Conservation (phyloP, 2,888 invertebrate genomes). For the Eupithecia subumbrata region DNA sequence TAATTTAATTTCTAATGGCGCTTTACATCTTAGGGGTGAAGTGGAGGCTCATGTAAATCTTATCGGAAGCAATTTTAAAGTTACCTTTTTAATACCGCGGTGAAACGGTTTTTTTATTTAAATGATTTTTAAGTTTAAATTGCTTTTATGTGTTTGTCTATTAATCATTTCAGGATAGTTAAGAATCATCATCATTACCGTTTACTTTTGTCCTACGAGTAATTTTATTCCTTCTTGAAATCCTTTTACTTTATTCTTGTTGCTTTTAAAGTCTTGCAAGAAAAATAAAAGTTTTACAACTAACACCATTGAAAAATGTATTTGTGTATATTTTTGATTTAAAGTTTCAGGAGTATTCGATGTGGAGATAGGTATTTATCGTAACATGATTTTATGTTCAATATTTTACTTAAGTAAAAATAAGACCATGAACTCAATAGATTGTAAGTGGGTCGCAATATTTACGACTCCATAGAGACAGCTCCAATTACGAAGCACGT, state of each 20-base stretch:
- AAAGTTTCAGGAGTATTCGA: no score
- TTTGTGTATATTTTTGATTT: not conserved
- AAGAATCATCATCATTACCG: not conserved
- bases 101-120: constrained; percentile 34
- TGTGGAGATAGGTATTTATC: no score
- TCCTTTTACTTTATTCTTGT: not conserved
- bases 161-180: not conserved
- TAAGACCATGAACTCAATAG: not conserved
- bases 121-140: constrained; percentile 32
- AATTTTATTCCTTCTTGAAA: not conserved
- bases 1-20: constrained; percentile 82
- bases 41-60: constrained; percentile 59
- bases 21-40: constrained; percentile 69
- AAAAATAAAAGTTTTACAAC: not conserved
- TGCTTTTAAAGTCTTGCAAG: no score
- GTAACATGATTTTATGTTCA: not conserved
- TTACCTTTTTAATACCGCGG: constrained; percentile 34
- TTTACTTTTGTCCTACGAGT: not conserved
- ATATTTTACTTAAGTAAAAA: not conserved
- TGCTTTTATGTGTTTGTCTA: constrained; percentile 5
- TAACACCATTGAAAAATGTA: not conserved
- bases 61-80: constrained; percentile 57
- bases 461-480: constrained; percentile 24
- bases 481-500: constrained; percentile 34
- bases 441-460: constrained; percentile 18